phyloP scores from a whole-genome alignment of 2,888 invertebrate genomes.

The Notodonta ziczac region DNA sequence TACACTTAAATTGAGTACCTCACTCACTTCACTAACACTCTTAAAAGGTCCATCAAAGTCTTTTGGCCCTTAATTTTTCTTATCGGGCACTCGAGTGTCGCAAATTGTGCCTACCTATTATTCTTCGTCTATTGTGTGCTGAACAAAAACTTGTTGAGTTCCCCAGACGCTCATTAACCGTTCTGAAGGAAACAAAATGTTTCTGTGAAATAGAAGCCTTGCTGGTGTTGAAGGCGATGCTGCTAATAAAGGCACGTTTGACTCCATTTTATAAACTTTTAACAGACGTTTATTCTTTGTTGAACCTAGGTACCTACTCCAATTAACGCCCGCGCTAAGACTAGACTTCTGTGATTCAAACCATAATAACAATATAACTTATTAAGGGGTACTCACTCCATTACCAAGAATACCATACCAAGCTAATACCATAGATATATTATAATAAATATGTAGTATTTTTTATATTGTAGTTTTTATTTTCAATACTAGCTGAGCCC shows the following conservation, averaged over 20 bases:
- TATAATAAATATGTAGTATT: no score
- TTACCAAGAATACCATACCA: no score
- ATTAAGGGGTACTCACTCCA: no score
- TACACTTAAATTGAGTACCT: neutral
- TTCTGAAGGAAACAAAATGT: neutral
- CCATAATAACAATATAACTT: no score
- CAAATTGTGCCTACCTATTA: conserved; percentile 27
- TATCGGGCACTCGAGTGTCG: conserved; percentile 21
- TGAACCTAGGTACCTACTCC: no score
- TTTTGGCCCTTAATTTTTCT: conserved; percentile 21
- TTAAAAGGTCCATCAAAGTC: neutral
- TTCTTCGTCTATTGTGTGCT: conserved; percentile 27
- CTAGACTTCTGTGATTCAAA: no score
- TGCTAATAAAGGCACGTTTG: neutral
- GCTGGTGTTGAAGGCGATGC: neutral
- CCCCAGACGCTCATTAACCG: conserved; percentile 4
- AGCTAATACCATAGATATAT: no score
- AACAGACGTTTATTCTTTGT: no score
- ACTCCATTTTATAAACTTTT: no score
- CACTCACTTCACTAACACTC: neutral
- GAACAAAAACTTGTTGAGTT: conserved; percentile 5
- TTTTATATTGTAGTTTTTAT: no score
- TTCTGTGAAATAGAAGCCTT: neutral
- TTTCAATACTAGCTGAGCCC: no score
- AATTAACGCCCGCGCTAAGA: no score